These are phyloP conservation scores for Neopelma chrysocephalum DNA, from an alignment of 2,797 vertebrate species.

Conservation along the genomic window DNA sequence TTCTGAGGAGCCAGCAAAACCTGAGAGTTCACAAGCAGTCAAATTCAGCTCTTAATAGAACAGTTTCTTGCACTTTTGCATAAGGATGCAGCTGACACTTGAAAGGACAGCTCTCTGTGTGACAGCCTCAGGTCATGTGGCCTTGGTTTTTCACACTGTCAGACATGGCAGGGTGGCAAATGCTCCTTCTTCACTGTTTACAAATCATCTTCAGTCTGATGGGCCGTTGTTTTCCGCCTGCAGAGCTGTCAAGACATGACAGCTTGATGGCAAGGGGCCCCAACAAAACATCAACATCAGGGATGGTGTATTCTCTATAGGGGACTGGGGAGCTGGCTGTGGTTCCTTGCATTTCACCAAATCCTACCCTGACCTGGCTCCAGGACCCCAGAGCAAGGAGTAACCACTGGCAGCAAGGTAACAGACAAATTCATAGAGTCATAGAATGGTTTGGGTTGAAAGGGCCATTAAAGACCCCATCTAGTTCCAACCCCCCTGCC, in stretches of 20 bases:
- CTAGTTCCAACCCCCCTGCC: too few relatives aligned
- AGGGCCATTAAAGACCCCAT: neutral
- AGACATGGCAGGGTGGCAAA: neutral
- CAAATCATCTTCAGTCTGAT: neutral
- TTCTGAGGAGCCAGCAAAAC: neutral
- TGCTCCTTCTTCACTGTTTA: neutral
- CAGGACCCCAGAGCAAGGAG: neutral
- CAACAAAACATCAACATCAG: neutral
- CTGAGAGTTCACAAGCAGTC: rapidly evolving
- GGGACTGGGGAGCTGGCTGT: neutral
- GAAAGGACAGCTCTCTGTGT: neutral
- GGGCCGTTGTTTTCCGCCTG: neutral
- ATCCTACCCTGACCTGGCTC: neutral
- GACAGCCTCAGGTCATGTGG: neutral
- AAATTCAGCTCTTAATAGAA: neutral
- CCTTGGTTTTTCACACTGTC: neutral
- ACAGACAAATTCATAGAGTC: neutral
- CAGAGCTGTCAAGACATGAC: neutral
- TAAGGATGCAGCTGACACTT: neutral
- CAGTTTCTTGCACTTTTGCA: neutral
- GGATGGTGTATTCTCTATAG: rapidly evolving
- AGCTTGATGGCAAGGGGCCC: neutral
- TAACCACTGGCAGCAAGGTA: neutral
- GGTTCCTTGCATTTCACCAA: neutral
- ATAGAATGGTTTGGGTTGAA: neutral